phyloP scores from a whole-genome alignment of 35 echinoderm and acorn worm species.

The Apostichopus japonicus region DNA sequence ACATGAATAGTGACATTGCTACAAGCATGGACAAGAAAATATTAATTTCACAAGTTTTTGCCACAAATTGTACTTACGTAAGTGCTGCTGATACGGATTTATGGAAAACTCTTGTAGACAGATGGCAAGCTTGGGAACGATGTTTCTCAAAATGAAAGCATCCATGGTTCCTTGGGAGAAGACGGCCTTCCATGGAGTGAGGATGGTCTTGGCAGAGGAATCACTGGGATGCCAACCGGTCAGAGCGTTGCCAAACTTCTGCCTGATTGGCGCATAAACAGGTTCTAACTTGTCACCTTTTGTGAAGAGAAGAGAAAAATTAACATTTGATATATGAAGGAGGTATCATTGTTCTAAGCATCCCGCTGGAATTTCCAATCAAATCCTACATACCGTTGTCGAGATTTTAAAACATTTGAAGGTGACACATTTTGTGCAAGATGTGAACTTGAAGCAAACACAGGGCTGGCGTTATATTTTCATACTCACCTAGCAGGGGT shows the following conservation, averaged over 20 bases:
- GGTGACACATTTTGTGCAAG: no score
- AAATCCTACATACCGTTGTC: no score
- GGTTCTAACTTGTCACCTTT: constrained; percentile 87
- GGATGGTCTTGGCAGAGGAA: constrained; percentile 91
- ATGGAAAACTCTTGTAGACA: constrained; percentile 96
- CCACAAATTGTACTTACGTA: constrained; percentile 65
- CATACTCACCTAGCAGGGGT: constrained; percentile 6
- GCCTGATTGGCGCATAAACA: constrained; percentile 82
- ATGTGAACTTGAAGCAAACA: no score
- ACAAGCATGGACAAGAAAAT: no score
- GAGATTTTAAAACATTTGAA: no score
- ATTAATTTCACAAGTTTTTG: no score
- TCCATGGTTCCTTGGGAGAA: constrained; percentile 92
- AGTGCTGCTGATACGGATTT: constrained; percentile 94
- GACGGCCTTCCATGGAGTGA: constrained; percentile 92
- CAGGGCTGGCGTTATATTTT: no score
- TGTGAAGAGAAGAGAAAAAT: no score
- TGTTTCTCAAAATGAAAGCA: constrained; percentile 88
- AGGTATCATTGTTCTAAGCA: no score
- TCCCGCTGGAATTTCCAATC: no score
- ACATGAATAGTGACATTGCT: no score
- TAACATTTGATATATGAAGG: no score
- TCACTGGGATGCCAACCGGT: constrained; percentile 97
- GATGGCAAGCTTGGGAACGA: constrained; percentile 83
- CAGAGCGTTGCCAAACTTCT: constrained; percentile 87